Conservation (phyloP, 2,888 invertebrate species). For the Harpalus rufipes region DNA sequence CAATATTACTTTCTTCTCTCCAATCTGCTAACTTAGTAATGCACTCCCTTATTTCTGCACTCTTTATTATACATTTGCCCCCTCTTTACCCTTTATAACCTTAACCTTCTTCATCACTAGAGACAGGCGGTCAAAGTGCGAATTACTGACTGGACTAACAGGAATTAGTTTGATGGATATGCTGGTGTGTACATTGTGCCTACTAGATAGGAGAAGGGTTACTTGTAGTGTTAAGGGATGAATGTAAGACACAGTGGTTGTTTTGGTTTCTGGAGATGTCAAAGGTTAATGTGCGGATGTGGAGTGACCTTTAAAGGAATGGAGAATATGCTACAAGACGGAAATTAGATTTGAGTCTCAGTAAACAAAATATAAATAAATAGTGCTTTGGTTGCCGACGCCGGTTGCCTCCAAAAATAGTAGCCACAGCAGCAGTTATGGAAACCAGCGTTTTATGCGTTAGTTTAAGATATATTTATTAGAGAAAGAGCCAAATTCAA, state of each 20-base stretch:
- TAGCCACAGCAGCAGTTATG: too few species aligned
- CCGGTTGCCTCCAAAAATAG: too few species aligned
- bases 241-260: not conserved
- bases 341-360: not conserved
- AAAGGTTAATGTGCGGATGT: not conserved
- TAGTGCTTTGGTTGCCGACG: too few species aligned
- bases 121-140: not conserved
- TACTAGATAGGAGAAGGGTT: not conserved
- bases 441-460: too few species aligned
- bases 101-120: not conserved
- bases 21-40: not conserved
- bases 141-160: not conserved
- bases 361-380: too few species aligned
- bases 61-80: not conserved
- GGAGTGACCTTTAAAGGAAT: not conserved
- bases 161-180: not conserved
- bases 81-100: not conserved
- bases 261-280: not conserved
- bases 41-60: not conserved
- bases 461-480: too few species aligned
- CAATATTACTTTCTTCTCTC: not conserved
- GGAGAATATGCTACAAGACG: not conserved
- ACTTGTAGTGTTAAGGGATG: not conserved
- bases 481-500: too few species aligned
- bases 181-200: not conserved